Conservation (phyloP, 2,797 vertebrate species). For the Hybognathus amarus region DNA sequence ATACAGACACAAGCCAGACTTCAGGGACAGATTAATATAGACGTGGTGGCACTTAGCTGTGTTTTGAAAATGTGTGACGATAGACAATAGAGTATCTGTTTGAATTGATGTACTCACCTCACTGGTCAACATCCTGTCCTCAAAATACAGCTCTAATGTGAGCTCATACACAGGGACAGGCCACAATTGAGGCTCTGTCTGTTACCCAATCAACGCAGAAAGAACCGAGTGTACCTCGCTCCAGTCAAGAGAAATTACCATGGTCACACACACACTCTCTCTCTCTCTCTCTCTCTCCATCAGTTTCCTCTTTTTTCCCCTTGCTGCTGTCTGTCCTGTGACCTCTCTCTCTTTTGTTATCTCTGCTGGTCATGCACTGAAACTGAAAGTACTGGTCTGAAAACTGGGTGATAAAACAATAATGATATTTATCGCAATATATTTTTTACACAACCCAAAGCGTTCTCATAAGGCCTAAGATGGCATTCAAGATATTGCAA, state of each 20-base stretch:
- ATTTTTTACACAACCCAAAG: background rate
- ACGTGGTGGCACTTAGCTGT: slow-evolving; percentile 14
- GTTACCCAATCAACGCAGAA: slow-evolving; percentile 33
- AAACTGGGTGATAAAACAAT: background rate
- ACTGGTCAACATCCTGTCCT: slow-evolving; percentile 27
- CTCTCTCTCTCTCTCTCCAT: background rate
- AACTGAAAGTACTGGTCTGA: background rate
- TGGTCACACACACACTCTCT: background rate
- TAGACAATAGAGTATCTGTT: slow-evolving; percentile 45
- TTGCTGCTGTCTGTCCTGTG: slow-evolving; percentile 4
- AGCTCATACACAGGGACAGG: slow-evolving; percentile 24
- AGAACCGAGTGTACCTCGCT: slow-evolving; percentile 5
- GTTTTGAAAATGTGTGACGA: background rate
- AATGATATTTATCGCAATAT: background rate
- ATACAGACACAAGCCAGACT: background rate
- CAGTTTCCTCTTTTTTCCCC: background rate
- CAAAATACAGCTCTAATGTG: slow-evolving; percentile 25
- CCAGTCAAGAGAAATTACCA: slow-evolving; percentile 12
- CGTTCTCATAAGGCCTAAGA: background rate
- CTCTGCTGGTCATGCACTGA: background rate
- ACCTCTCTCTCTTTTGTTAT: background rate
- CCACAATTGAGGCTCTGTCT: slow-evolving; percentile 49
- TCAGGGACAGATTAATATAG: background rate
- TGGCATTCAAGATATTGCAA: background rate
- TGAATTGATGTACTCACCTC: slow-evolving; percentile 28